Base-by-base conservation (phyloP, 1,140 invertebrate species). In the Archivesica marissinica region DNA sequence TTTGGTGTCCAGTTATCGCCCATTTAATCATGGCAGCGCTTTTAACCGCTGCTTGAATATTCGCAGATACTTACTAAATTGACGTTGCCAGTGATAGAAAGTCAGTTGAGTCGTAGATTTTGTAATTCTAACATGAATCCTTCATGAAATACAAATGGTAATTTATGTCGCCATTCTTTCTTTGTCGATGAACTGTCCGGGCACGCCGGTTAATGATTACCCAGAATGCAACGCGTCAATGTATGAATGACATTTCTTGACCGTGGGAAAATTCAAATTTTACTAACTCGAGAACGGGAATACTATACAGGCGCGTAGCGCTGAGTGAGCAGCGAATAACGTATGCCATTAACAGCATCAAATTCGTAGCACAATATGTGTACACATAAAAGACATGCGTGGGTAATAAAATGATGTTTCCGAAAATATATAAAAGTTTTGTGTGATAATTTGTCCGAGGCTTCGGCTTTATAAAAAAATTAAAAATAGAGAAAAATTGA, bases 221-320 rank as follows among this genome's bases (percentile, higher is more conserved):
- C 85, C 85, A 86, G 33, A 47, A 82, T 86, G 85, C 85, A 75
- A 61, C 39, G 28, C 70, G 54, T 70, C n/a, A 15, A 23, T 81
- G 54, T 68, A 52, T 81, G 64, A 72, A 70, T 70, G 64, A 56
- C 54, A 70, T 66, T n/a, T 25, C 11, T 38, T 39, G 44, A 81
- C 20, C 79, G 79, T 81, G 79, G 79, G 79, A 81, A 81, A 81
- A 81, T 81, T n/a, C n/a, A n/a, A n/a, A n/a, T n/a, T n/a, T n/a
- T n/a, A n/a, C n/a, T n/a, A n/a, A n/a, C n/a, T n/a, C n/a, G n/a
- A n/a, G n/a, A n/a, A n/a, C n/a, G n/a, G n/a, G n/a, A n/a, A n/a
- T n/a, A n/a, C n/a, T n/a, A n/a, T n/a, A n/a, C n/a, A n/a, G n/a
- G n/a, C n/a, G n/a, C n/a, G n/a, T n/a, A n/a, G n/a, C n/a, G n/a